Conservation (phyloP, 2,113 vertebrate genomes). For the Danionella cerebrum region DNA sequence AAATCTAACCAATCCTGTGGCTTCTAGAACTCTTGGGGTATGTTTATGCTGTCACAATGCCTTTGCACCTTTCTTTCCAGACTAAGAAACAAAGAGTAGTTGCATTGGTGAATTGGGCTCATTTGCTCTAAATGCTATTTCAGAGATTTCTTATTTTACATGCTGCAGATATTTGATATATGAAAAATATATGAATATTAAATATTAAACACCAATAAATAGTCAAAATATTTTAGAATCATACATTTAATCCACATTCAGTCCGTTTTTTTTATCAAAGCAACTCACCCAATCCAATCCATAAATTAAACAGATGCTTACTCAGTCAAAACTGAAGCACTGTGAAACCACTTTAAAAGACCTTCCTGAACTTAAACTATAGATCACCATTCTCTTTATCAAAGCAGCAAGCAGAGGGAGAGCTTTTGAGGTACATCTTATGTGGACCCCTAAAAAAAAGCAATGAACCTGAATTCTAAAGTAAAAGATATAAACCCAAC, state of each 20-base stretch:
- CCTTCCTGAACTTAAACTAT: too few relatives aligned
- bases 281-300: too few relatives aligned
- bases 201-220: too few relatives aligned
- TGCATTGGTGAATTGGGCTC: background rate
- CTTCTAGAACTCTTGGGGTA: background rate
- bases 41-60: conserved; percentile 8
- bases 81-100: background rate
- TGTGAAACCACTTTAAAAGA: too few relatives aligned
- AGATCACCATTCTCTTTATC: too few relatives aligned
- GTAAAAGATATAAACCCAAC: too few relatives aligned
- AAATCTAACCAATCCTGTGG: background rate
- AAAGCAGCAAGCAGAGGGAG: background rate
- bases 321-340: too few relatives aligned
- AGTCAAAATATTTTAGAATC: too few relatives aligned
- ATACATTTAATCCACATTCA: too few relatives aligned
- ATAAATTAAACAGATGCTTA: too few relatives aligned
- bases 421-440: background rate
- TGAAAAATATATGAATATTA: background rate
- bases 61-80: background rate
- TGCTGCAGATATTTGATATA: background rate
- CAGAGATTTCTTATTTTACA: background rate
- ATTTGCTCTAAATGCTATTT: background rate
- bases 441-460: background rate
- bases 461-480: too few relatives aligned
- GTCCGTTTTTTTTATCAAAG: too few relatives aligned